Evolutionary conservation across 2,113 vertebrate genomes (phyloP).

Genomic region (Epinephelus fuscoguttatus): DNA sequence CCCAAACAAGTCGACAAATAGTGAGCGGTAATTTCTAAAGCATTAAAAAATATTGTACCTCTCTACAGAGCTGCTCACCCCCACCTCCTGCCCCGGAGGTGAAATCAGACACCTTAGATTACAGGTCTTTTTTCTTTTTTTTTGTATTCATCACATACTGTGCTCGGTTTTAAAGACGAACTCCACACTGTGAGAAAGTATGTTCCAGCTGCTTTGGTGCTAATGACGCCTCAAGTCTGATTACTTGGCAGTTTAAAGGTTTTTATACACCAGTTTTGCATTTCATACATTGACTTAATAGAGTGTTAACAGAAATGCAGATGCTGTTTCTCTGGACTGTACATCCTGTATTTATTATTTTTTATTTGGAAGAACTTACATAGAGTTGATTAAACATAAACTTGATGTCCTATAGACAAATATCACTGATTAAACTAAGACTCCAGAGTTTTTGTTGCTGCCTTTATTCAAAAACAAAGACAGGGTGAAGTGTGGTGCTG

Average conservation of each 20-base stretch:
- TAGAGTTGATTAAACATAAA: slow-evolving; percentile 37
- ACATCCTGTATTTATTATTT: slow-evolving; percentile 57
- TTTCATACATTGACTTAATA: slow-evolving; percentile 62
- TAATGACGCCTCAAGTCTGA: slow-evolving; percentile 62
- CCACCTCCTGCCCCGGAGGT: slow-evolving; percentile 63
- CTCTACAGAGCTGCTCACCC: slow-evolving; percentile 37
- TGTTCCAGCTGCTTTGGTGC: slow-evolving; percentile 62
- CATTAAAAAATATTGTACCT: slow-evolving; percentile 72
- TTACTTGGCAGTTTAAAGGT: slow-evolving; percentile 56
- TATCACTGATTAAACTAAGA: slow-evolving; percentile 3
- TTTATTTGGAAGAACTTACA: neutral
- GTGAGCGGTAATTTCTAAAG: slow-evolving; percentile 67
- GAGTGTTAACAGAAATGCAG: slow-evolving; percentile 60
- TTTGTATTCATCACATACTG: slow-evolving; percentile 69
- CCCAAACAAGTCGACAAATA: slow-evolving; percentile 75
- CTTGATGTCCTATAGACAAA: slow-evolving; percentile 4
- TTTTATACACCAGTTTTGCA: slow-evolving; percentile 48
- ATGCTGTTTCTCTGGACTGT: slow-evolving; percentile 22
- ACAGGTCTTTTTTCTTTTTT: slow-evolving; percentile 60
- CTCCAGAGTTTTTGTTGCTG: neutral
- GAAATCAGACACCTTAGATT: slow-evolving; percentile 77
- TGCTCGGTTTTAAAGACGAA: slow-evolving; percentile 65
- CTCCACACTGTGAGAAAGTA: slow-evolving; percentile 67
- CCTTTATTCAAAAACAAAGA: neutral
- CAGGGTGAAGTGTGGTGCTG: neutral